Conservation (phyloP, 2,797 vertebrate genomes). For the Mus spretus region DNA sequence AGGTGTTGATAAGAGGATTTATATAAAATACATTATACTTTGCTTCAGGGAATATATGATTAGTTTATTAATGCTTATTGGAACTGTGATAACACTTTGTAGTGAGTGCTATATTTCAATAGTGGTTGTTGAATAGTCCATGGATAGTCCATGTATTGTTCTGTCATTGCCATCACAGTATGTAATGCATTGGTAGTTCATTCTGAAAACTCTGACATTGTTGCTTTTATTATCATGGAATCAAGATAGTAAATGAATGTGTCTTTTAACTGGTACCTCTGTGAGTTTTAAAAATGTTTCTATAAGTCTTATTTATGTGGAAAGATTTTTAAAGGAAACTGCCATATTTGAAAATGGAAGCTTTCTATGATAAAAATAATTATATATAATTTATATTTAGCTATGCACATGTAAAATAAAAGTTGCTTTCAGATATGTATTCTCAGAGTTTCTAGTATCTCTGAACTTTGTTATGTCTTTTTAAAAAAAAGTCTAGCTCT, state of each 20-base stretch:
- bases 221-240: slow-evolving; percentile 56
- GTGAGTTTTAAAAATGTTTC: slow-evolving; percentile 7
- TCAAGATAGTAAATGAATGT: slow-evolving; percentile 41
- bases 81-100: not conserved
- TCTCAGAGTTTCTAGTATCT: slow-evolving; percentile 35
- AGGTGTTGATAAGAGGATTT: not conserved
- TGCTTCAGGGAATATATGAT: slow-evolving; percentile 48
- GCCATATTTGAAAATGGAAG: not conserved
- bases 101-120: not conserved
- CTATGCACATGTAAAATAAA: slow-evolving; percentile 16
- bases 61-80: slow-evolving; percentile 26
- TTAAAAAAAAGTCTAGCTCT: not conserved
- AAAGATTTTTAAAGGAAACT: slow-evolving; percentile 35
- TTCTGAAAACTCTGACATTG: slow-evolving; percentile 42
- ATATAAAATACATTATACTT: slow-evolving; percentile 25
- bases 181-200: not conserved
- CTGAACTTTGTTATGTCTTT: slow-evolving; percentile 36
- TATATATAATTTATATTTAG: not conserved
- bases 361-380: not conserved
- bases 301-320: slow-evolving; percentile 14
- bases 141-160: not conserved
- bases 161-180: not conserved
- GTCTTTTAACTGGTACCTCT: slow-evolving; percentile 43
- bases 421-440: not conserved
- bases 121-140: not conserved